These are phyloP conservation scores for Cyclura pinguis DNA, from an alignment of 2,797 vertebrate species.

Conservation along the genomic window DNA sequence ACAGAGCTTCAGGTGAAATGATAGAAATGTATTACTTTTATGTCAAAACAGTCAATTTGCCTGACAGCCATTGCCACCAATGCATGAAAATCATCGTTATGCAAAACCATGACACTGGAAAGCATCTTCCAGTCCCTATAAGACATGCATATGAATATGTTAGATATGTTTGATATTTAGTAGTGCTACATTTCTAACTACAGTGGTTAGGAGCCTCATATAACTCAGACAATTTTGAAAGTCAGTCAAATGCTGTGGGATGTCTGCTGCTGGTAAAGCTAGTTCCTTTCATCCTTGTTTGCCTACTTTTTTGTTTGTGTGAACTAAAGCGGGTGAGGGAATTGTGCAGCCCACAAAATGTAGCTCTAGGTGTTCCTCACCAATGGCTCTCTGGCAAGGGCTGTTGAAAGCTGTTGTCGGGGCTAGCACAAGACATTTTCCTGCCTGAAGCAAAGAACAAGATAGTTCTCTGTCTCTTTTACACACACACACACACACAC, in stretches of 20 bases:
- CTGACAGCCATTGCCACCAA: not conserved
- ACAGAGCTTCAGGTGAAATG: not conserved
- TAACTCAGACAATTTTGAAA: not conserved
- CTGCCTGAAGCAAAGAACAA: no score
- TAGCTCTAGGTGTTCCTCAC: not conserved
- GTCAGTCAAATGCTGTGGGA: not conserved
- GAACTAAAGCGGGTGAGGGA: not conserved
- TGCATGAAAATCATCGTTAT: slow-evolving; percentile 3
- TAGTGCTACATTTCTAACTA: not conserved
- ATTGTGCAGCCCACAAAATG: not conserved
- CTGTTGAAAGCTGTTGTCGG: no score
- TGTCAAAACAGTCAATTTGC: not conserved
- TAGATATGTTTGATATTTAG: not conserved
- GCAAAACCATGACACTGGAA: not conserved
- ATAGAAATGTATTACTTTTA: not conserved
- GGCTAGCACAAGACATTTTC: no score
- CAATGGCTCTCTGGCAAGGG: not conserved
- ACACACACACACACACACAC: no score
- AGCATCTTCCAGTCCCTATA: not conserved
- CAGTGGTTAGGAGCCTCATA: not conserved
- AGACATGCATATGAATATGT: not conserved
- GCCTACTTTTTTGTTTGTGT: not conserved
- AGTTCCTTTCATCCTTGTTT: not conserved
- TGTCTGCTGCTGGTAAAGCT: not conserved
- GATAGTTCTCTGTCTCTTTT: no score